Percentiles rank a stretch among this genome's conserved stretches.
Conservation (phyloP, 2,797 vertebrate species). For the Mastacembelus armatus region DNA sequence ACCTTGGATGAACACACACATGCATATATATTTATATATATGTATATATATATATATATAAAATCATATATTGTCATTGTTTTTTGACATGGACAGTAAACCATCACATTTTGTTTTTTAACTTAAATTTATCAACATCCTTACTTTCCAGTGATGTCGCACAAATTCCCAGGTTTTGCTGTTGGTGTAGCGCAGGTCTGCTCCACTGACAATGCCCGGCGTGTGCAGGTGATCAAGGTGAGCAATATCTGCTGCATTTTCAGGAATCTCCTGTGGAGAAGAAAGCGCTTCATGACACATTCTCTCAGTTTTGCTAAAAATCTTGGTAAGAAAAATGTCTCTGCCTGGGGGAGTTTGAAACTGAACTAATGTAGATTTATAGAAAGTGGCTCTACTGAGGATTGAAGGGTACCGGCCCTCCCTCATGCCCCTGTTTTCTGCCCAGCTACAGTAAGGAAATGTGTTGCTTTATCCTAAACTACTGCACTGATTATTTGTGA, state of each 20-base stretch:
- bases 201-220: conserved; percentile 81
- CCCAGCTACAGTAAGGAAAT: neutral
- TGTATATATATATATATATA: conserved; percentile 1
- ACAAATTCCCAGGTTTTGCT: conserved; percentile 84
- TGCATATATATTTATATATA: neutral
- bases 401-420: neutral
- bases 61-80: no score
- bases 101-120: neutral
- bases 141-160: conserved; percentile 88
- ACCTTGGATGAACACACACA: conserved; percentile 69
- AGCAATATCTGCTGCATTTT: conserved; percentile 86
- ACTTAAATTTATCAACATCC: no score
- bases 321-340: neutral
- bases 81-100: neutral
- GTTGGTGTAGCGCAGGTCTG: conserved; percentile 85
- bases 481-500: neutral
- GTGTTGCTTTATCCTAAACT: no score
- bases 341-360: neutral
- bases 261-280: conserved; percentile 86
- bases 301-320: neutral
- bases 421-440: neutral
- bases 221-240: conserved; percentile 86
- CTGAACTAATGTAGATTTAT: neutral
- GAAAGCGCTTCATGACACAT: neutral
- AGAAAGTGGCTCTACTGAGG: neutral